Percentiles rank a stretch among this genome's conserved stretches.
phyloP scores from a whole-genome alignment of 2,888 invertebrate genomes.

The Melanostoma scalare region DNA sequence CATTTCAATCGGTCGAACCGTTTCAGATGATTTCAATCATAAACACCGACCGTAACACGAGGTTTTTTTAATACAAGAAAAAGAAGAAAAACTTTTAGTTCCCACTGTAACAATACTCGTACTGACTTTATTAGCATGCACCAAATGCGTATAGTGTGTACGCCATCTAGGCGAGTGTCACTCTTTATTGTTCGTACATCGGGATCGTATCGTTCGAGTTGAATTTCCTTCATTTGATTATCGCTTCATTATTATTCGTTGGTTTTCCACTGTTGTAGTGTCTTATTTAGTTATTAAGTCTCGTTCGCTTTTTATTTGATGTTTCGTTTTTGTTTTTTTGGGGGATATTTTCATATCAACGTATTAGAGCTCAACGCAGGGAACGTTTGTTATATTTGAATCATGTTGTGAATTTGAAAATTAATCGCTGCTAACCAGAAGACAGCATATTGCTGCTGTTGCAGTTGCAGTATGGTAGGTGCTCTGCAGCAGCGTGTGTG shows the following conservation, averaged over 20 bases:
- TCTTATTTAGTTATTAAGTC: constrained; percentile 40
- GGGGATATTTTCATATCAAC: constrained; percentile 40
- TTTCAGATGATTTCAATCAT: too few relatives aligned
- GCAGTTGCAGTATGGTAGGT: constrained; percentile 6
- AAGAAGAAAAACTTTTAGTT: neutral
- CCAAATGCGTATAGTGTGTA: constrained; percentile 2
- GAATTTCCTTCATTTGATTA: constrained; percentile 58
- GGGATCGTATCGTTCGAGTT: constrained; percentile 52
- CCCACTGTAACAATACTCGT: constrained; percentile 16
- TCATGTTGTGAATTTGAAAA: constrained; percentile 60
- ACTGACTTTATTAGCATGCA: constrained; percentile 53
- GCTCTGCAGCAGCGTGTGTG: constrained; percentile 50
- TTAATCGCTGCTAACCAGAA: constrained; percentile 24
- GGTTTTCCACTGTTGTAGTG: constrained; percentile 13
- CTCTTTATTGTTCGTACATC: constrained; percentile 36
- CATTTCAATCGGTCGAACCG: too few relatives aligned
- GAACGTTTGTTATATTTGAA: constrained; percentile 20
- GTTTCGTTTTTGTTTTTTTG: constrained; percentile 35
- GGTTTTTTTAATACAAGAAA: neutral
- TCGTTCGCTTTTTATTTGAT: constrained; percentile 20
- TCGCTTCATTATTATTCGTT: constrained; percentile 56
- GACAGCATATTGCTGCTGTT: constrained; percentile 14
- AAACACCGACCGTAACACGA: neutral
- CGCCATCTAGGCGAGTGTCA: constrained; percentile 57
- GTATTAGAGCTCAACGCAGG: neutral